These are phyloP conservation scores for Strongylocentrotus purpuratus DNA, from an alignment of 35 echinoderm and acorn worm species.

Conservation along the genomic window DNA sequence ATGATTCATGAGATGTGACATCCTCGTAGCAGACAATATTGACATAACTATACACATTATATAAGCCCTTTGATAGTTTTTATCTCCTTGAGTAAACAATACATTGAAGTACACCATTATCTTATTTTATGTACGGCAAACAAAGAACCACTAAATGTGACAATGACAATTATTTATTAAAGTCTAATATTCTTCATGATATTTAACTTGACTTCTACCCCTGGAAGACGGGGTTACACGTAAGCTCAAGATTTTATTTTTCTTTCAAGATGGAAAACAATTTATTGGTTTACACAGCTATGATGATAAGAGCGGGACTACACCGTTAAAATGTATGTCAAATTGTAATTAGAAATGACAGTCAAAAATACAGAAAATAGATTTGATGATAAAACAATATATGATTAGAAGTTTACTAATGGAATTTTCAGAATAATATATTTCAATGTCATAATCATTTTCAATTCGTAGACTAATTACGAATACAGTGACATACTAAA, in stretches of 20 bases:
- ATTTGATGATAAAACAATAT: too few species aligned
- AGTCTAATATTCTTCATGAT: neutral
- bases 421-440: too few species aligned
- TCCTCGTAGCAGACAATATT: neutral
- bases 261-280: neutral
- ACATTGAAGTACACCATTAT: neutral
- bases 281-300: neutral
- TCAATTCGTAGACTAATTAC: too few species aligned
- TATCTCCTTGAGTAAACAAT: neutral
- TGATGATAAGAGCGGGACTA: neutral
- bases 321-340: neutral
- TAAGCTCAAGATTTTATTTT: neutral
- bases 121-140: conserved; percentile 5
- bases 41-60: neutral
- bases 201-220: neutral
- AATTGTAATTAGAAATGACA: neutral
- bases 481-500: too few species aligned
- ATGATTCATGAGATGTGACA: neutral
- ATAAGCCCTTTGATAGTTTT: neutral
- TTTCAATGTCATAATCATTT: too few species aligned
- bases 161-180: conserved; percentile 6
- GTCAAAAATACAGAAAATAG: too few species aligned
- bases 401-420: too few species aligned
- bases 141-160: neutral
- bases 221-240: neutral